phyloP scores from a whole-genome alignment of 2,113 vertebrate genomes.

The Apodemus speciosus region DNA sequence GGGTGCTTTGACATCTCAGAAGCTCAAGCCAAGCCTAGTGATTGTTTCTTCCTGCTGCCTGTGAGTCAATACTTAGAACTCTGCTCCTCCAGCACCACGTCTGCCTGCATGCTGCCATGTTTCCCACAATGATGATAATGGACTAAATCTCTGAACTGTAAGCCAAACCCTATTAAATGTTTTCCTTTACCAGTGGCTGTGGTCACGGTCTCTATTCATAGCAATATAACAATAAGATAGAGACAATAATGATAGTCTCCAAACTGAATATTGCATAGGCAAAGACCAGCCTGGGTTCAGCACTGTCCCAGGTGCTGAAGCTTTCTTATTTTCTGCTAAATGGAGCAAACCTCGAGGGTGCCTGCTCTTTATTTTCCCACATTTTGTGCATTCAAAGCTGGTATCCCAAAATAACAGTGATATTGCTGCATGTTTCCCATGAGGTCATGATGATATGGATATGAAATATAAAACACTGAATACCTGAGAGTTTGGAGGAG shows the following conservation, averaged over 20 bases:
- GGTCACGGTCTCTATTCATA: not conserved
- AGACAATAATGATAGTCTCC: not conserved
- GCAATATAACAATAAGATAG: not conserved
- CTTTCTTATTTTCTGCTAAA: not conserved
- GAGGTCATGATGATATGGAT: constrained; percentile 12
- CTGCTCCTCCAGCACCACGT: not conserved
- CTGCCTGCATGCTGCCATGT: not conserved
- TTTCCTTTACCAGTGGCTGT: not conserved
- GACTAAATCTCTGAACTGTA: not conserved
- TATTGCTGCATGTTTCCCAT: not conserved
- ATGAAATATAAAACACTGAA: constrained; percentile 34
- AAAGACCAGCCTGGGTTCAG: not conserved
- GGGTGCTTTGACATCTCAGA: not conserved
- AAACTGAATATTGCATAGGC: not conserved
- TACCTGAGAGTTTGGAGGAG: not conserved
- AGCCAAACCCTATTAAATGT: not conserved
- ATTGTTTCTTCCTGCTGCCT: not conserved
- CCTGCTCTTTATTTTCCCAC: not conserved
- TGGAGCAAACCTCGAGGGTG: not conserved
- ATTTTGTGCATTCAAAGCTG: constrained; percentile 11
- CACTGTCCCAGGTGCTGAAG: not conserved
- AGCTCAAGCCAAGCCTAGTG: not conserved
- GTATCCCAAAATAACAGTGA: constrained; percentile 33
- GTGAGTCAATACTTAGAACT: not conserved
- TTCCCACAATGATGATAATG: not conserved